Evolutionary conservation across 1,140 invertebrate species (phyloP).

Genomic region (Achatina immaculata): DNA sequence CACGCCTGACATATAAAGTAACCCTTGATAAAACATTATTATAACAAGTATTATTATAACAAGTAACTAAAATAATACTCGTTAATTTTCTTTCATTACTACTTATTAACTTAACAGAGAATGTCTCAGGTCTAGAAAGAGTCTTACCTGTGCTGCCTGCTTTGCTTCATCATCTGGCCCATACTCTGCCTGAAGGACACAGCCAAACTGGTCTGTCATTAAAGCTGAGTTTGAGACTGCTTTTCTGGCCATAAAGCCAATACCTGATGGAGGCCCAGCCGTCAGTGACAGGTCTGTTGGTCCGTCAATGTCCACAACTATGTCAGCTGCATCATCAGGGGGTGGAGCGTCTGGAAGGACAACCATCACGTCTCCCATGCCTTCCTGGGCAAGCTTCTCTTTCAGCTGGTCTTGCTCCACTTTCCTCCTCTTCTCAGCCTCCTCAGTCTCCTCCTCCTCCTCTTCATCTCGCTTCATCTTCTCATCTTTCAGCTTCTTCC

Average conservation of each 20-base stretch:
- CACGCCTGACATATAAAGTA: no score
- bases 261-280: not conserved
- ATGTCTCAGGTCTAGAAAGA: no score
- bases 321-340: not conserved
- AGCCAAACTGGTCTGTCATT: not conserved
- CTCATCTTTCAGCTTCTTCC: conserved; percentile 21
- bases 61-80: no score
- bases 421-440: not conserved
- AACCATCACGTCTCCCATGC: conserved; percentile 36
- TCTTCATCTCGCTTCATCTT: conserved; percentile 8
- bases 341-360: conserved; percentile 34
- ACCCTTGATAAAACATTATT: no score
- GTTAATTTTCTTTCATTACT: no score
- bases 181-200: not conserved
- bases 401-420: conserved; percentile 25
- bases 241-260: conserved; percentile 33
- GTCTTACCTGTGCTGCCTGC: no score
- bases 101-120: no score
- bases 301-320: conserved; percentile 10
- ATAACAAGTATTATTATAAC: no score
- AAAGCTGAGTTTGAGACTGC: not conserved
- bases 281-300: conserved; percentile 36
- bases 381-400: conserved; percentile 34
- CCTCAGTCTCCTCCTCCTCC: conserved; percentile 1
- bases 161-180: not conserved